Percentiles rank a stretch among this genome's conserved stretches.
Conservation (phyloP, 2,113 vertebrate genomes). For the Erinaceus europaeus region DNA sequence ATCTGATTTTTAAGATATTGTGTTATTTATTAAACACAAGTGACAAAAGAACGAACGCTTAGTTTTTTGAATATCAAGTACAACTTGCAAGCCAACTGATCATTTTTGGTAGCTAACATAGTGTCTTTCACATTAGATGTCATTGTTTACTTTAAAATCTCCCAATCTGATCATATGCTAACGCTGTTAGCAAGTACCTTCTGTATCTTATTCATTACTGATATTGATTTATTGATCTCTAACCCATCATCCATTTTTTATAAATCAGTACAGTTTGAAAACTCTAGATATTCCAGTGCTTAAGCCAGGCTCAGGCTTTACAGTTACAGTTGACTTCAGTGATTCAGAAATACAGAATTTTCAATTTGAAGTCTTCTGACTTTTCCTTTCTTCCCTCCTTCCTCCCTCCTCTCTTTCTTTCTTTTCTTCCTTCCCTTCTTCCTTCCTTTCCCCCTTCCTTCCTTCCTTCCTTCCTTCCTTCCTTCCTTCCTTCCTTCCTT, state of each 20-base stretch:
- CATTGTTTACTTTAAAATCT: background rate
- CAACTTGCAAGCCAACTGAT: background rate
- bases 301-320: no score
- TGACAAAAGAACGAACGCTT: background rate
- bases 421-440: no score
- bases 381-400: no score
- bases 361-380: no score
- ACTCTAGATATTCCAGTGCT: slow-evolving; percentile 33
- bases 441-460: no score
- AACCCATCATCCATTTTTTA: slow-evolving; percentile 21
- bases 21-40: slow-evolving; percentile 6
- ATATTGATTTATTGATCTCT: slow-evolving; percentile 5
- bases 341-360: no score
- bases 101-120: background rate
- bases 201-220: background rate
- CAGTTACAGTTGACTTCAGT: no score
- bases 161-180: background rate
- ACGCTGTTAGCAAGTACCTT: background rate
- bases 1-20: background rate
- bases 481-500: no score
- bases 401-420: no score
- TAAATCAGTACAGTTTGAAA: slow-evolving; percentile 46
- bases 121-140: background rate
- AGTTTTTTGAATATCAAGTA: background rate
- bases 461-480: no score